Evolutionary conservation across 2,113 vertebrate species (phyloP), one percentile per base, ranked within the genome.

Genomic region (Equus przewalskii): DNA sequence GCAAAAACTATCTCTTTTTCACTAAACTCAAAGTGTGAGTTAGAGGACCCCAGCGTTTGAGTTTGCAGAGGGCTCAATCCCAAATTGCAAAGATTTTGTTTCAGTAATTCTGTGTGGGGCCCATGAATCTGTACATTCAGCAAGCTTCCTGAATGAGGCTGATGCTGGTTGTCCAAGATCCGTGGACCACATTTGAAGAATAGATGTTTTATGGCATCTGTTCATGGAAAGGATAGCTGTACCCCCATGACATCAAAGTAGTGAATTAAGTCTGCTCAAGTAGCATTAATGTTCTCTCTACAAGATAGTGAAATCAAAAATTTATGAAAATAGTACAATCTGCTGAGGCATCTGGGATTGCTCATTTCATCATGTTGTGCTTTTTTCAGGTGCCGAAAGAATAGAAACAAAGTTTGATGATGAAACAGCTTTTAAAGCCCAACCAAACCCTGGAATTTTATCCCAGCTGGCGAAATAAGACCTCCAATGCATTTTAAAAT

Each of bases 311-410:
- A 18, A 15, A 72, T 6, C 49, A 81, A 88, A 85, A 93, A 70
- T 84, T 41, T 21, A 69, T 30, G 49, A 62, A 95, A 93, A 93
- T 46, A 18, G 60, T 72, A 41, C 72, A 96, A 72, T 94, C 56
- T 86, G 49, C 79, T 6, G 86, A 91, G 72, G 91, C 85, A 93
- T 86, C 96, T 85, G 81, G 81, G 65, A n/a, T 26, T 86, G 80
- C 60, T 95, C 73, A 69, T 85, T 81, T 93, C 92, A 89, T 91
- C 96, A 83, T 49, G 30, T 36, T 62, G 19, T 44, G 72, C 85
- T 96, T 86, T 96, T 97, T 93, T 96, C 70, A 97, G 89, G 73
- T 87, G 22, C 51, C 70, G 30, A 89, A 86, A 97, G 60, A 97
- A 93, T 62, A 97, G 91, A 97, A 97, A 67, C 51, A 54, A 91